phyloP scores from a whole-genome alignment of 2,113 vertebrate species.

The Nothobranchius kuhntae region DNA sequence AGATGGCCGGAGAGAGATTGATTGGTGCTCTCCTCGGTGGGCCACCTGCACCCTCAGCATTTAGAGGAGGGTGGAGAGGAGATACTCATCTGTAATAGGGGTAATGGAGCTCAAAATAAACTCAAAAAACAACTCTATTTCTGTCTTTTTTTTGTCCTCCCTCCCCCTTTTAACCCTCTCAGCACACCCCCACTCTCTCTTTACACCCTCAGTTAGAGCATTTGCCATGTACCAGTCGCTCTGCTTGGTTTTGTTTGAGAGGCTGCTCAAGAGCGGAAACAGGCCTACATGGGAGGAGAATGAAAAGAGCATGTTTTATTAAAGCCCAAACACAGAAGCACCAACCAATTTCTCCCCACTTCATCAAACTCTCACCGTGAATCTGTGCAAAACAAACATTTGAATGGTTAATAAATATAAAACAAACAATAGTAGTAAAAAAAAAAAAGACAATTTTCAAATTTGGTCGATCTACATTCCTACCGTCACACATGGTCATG shows the following conservation, averaged over 20 bases:
- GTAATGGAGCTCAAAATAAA: constrained; percentile 77
- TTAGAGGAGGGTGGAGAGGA: constrained; percentile 65
- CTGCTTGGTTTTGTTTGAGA: constrained; percentile 47
- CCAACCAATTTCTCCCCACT: background rate
- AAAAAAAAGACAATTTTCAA: too few relatives aligned
- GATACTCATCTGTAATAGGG: constrained; percentile 71
- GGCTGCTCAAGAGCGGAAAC: constrained; percentile 40
- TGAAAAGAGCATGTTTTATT: constrained; percentile 5
- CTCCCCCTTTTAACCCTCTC: constrained; percentile 34
- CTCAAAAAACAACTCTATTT: constrained; percentile 71
- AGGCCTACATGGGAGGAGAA: constrained; percentile 19
- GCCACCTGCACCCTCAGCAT: constrained; percentile 72
- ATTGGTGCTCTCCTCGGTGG: constrained; percentile 64
- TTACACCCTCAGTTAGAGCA: constrained; percentile 41
- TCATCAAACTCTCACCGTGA: background rate
- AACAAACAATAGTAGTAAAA: too few relatives aligned
- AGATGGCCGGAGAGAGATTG: constrained; percentile 62
- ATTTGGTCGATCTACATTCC: too few relatives aligned
- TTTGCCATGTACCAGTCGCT: constrained; percentile 45
- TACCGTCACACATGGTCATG: too few relatives aligned
- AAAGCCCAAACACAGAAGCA: constrained; percentile 11
- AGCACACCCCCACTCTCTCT: constrained; percentile 34
- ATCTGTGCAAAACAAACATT: background rate
- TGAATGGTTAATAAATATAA: too few relatives aligned
- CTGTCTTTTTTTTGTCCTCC: constrained; percentile 22